A percentile compares a stretch with the other conserved stretches of the same genome.
phyloP scores from a whole-genome alignment of 2,113 vertebrate species.

The Lophochroa leadbeateri region DNA sequence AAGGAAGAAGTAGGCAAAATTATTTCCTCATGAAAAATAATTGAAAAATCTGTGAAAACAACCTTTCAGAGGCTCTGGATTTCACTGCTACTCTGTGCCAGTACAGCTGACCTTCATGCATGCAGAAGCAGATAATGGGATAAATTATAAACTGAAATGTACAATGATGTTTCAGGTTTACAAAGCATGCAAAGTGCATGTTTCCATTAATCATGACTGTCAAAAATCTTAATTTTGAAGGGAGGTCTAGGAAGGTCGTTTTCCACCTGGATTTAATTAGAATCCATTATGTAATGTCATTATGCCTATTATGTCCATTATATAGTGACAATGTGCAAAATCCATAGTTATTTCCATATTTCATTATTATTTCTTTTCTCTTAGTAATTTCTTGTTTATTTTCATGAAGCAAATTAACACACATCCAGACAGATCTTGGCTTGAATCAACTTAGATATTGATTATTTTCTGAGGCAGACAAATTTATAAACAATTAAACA shows the following conservation, averaged over 20 bases:
- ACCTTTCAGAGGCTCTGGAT: neutral
- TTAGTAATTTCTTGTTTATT: neutral
- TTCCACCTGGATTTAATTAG: slow-evolving; percentile 65
- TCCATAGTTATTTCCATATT: slow-evolving; percentile 15
- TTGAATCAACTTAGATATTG: neutral
- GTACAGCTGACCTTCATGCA: slow-evolving; percentile 11
- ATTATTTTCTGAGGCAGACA: slow-evolving; percentile 1
- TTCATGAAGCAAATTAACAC: neutral
- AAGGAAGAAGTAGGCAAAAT: neutral
- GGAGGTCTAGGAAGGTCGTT: slow-evolving; percentile 56
- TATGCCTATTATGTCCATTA: slow-evolving; percentile 58
- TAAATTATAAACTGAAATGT: slow-evolving; percentile 63
- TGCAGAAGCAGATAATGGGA: slow-evolving; percentile 48
- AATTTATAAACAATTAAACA: neutral
- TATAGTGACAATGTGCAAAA: neutral
- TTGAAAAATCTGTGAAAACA: slow-evolving; percentile 33
- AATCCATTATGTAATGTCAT: slow-evolving; percentile 62
- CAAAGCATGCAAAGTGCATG: slow-evolving; percentile 59
- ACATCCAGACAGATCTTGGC: neutral
- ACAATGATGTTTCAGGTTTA: slow-evolving; percentile 24
- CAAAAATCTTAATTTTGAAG: slow-evolving; percentile 47
- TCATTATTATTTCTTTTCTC: slow-evolving; percentile 6
- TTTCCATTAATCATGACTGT: slow-evolving; percentile 47
- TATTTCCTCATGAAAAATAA: slow-evolving; percentile 27
- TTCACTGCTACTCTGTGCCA: neutral